A percentile compares a stretch with the other conserved stretches of the same genome.
phyloP scores from a whole-genome alignment of 2,113 vertebrate species.

The Eulemur rufifrons region DNA sequence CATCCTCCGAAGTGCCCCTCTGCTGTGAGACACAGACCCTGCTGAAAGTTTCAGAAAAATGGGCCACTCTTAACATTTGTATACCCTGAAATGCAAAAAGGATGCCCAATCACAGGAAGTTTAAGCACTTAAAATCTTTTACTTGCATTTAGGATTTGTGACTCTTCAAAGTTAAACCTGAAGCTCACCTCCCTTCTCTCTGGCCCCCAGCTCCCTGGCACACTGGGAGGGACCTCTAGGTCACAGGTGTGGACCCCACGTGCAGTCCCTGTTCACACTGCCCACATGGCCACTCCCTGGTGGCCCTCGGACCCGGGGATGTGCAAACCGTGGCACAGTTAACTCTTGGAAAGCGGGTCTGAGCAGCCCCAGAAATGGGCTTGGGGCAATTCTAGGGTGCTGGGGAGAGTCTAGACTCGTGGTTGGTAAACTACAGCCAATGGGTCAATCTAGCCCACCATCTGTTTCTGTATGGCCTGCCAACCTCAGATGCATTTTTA shows the following conservation, averaged over 20 bases:
- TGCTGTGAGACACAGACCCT: neutral
- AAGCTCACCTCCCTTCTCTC: neutral
- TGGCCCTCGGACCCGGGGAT: neutral
- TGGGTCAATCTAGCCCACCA: accelerated
- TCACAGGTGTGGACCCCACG: accelerated
- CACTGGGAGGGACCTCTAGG: neutral
- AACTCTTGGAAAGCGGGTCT: neutral
- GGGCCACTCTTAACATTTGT: neutral
- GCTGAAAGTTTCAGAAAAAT: neutral
- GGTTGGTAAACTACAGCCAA: accelerated
- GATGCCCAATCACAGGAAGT: neutral
- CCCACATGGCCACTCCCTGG: too few species aligned
- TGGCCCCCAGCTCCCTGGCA: neutral
- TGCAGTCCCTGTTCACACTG: accelerated
- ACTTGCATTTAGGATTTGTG: neutral
- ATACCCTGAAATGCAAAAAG: neutral
- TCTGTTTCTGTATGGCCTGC: neutral
- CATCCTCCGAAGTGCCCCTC: neutral
- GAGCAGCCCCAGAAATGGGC: neutral
- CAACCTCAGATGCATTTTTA: neutral
- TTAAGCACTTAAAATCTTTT: neutral
- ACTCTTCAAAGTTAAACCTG: neutral
- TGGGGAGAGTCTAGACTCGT: too few species aligned
- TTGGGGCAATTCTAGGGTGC: neutral
- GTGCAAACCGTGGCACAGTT: too few species aligned